These are phyloP conservation scores for Gnathonemus echidnorhynchus DNA, from an alignment of 2,113 vertebrate genomes.

Conservation along the genomic window DNA sequence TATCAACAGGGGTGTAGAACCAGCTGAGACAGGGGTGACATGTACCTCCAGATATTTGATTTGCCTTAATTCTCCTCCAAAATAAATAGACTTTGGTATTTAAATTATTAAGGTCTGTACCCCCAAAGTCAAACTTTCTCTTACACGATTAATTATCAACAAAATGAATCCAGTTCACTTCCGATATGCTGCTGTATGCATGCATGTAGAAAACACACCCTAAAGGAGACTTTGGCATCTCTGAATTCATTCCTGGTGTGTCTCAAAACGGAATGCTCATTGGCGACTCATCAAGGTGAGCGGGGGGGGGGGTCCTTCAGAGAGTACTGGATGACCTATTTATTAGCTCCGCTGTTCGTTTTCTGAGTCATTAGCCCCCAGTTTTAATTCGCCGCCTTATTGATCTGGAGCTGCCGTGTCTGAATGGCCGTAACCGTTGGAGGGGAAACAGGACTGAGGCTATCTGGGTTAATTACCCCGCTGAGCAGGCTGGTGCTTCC, in stretches of 20 bases:
- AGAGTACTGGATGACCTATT: conserved; percentile 7
- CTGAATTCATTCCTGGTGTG: not conserved
- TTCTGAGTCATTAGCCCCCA: conserved; percentile 8
- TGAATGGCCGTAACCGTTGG: not conserved
- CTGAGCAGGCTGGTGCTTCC: not conserved
- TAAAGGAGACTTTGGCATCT: not conserved
- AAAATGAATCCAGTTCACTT: not conserved
- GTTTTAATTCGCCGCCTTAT: conserved; percentile 2
- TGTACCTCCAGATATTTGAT: not conserved
- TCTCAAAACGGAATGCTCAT: not conserved
- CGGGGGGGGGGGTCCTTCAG: not conserved
- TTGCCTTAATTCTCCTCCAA: not conserved
- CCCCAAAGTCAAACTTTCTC: not conserved
- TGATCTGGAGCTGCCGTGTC: not conserved
- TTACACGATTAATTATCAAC: not conserved
- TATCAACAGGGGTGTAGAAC: not conserved
- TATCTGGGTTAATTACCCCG: conserved; percentile 2
- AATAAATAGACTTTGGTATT: not conserved
- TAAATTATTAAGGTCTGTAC: not conserved
- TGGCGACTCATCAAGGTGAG: not conserved
- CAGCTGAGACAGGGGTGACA: too few species aligned
- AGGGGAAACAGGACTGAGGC: not conserved
- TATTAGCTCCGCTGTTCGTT: not conserved
- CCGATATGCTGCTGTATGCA: not conserved
- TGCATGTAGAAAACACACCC: not conserved